These are phyloP conservation scores for Leptinotarsa tumamoca DNA, from an alignment of 2,888 invertebrate species.

Conservation along the genomic window DNA sequence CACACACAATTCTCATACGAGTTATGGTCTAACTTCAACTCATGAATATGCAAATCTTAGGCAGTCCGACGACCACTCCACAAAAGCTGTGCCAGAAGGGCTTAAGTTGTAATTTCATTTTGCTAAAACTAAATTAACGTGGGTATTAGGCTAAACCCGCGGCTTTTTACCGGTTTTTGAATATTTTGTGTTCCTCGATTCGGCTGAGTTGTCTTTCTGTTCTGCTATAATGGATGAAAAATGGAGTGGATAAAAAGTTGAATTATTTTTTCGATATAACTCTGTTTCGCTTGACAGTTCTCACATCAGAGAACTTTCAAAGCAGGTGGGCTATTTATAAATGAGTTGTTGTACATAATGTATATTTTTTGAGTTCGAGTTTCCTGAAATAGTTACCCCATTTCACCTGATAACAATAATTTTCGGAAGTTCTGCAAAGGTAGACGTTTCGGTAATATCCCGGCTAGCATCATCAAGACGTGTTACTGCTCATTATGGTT, in stretches of 20 bases:
- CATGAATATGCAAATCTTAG: slow-evolving; percentile 55
- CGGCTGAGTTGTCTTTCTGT: slow-evolving; percentile 11
- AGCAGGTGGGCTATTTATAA: too few relatives aligned
- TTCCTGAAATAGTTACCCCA: too few relatives aligned
- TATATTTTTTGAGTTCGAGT: too few relatives aligned
- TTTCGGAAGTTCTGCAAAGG: too few relatives aligned
- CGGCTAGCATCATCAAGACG: too few relatives aligned
- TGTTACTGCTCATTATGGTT: too few relatives aligned
- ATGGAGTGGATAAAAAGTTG: slow-evolving; percentile 8
- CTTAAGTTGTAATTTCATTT: slow-evolving; percentile 58
- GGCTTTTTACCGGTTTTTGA: slow-evolving; percentile 43
- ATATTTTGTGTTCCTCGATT: slow-evolving; percentile 19
- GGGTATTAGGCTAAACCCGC: slow-evolving; percentile 50
- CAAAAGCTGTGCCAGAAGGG: slow-evolving; percentile 54
- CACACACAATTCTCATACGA: slow-evolving; percentile 48
- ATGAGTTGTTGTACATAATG: too few relatives aligned
- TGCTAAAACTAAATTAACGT: slow-evolving; percentile 54
- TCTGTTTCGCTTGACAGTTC: too few relatives aligned
- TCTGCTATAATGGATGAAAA: neutral
- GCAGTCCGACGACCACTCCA: slow-evolving; percentile 48
- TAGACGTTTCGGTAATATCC: too few relatives aligned
- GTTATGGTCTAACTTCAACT: slow-evolving; percentile 51
- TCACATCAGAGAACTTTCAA: too few relatives aligned
- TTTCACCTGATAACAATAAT: too few relatives aligned
- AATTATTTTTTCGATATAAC: neutral